These are phyloP conservation scores for Sebastes minor DNA, from an alignment of 2,797 vertebrate species.

Conservation along the genomic window DNA sequence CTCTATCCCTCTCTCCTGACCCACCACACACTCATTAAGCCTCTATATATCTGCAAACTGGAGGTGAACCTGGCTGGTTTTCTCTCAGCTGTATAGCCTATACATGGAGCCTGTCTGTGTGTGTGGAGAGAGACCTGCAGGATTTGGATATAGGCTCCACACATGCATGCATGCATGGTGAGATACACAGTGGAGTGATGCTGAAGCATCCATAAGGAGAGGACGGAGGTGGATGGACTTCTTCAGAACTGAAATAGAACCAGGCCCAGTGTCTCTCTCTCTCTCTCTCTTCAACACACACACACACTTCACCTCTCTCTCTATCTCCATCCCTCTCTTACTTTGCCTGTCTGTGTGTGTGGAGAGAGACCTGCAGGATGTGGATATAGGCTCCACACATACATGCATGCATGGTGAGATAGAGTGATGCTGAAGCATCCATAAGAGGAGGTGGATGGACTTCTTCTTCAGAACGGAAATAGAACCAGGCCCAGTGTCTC, in stretches of 20 bases:
- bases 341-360: conserved; percentile 9
- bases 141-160: background rate
- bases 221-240: conserved; percentile 39
- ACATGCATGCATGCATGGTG: background rate
- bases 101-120: conserved; percentile 3
- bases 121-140: conserved; percentile 23
- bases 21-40: conserved; percentile 10
- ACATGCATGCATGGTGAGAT: background rate
- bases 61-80: conserved; percentile 6
- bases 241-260: conserved; percentile 44
- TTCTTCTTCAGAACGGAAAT: conserved; percentile 44
- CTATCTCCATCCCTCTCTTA: too few relatives aligned
- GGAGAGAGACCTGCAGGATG: conserved; percentile 32
- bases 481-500: conserved; percentile 24
- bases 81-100: conserved; percentile 11
- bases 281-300: too few relatives aligned
- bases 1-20: conserved; percentile 22
- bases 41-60: conserved; percentile 4
- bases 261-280: conserved; percentile 17
- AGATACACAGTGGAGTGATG: conserved; percentile 10
- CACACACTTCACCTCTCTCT: conserved; percentile 20
- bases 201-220: conserved; percentile 17
- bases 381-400: background rate
- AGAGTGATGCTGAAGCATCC: conserved; percentile 30
- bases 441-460: conserved; percentile 39